phyloP scores from a whole-genome alignment of 2,888 invertebrate species.

The Cabera pusaria region DNA sequence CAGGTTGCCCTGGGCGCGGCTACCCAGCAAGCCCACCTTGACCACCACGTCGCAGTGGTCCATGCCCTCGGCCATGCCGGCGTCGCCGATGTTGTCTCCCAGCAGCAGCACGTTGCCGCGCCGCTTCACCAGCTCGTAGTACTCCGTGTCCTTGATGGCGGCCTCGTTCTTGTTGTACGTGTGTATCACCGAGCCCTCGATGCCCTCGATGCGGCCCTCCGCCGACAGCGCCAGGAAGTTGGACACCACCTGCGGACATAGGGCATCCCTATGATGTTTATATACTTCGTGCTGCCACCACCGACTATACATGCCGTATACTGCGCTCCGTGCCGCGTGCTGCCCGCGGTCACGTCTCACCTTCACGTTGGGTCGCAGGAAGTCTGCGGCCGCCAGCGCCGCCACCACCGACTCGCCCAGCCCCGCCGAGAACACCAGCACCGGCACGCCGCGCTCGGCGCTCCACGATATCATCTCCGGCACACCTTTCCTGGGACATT shows the following conservation, averaged over 20 bases:
- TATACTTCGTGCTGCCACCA: no score
- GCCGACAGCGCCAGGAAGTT: slow-evolving; percentile 91
- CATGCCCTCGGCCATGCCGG: slow-evolving; percentile 95
- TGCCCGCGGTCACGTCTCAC: no score
- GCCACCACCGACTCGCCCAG: slow-evolving; percentile 94
- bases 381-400: slow-evolving; percentile 87
- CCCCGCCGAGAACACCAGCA: slow-evolving; percentile 97
- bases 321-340: no score
- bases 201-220: slow-evolving; percentile 85
- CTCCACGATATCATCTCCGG: slow-evolving; percentile 86
- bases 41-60: slow-evolving; percentile 88
- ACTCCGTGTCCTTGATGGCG: slow-evolving; percentile 89
- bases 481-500: slow-evolving; percentile 89
- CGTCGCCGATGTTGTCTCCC: slow-evolving; percentile 97
- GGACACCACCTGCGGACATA: slow-evolving; percentile 93
- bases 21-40: slow-evolving; percentile 96
- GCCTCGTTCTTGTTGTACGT: slow-evolving; percentile 97
- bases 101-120: slow-evolving; percentile 93
- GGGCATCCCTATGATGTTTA: no score
- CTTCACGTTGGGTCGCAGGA: slow-evolving; percentile 88
- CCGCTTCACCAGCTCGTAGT: slow-evolving; percentile 87
- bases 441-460: slow-evolving; percentile 87
- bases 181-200: slow-evolving; percentile 92
- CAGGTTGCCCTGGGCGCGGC: slow-evolving; percentile 87
- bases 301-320: no score